phyloP scores from a whole-genome alignment of 2,113 vertebrate genomes.

The Pangasianodon gigas region DNA sequence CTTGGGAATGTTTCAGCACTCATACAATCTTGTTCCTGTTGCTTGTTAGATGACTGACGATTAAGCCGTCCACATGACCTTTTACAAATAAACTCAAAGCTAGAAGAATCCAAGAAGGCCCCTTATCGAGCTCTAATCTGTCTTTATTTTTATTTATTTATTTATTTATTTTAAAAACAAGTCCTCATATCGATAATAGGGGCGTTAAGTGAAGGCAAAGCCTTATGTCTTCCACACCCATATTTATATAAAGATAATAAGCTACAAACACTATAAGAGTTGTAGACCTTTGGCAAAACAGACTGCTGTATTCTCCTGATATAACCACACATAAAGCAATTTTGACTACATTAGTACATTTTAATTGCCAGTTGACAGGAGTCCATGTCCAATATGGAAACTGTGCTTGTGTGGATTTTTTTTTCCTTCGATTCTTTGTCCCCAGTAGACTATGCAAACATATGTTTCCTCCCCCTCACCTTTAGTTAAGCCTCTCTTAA shows the following conservation, averaged over 20 bases:
- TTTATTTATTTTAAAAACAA: background rate
- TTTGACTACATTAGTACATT: constrained; percentile 43
- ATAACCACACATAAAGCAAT: constrained; percentile 48
- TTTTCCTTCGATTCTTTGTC: constrained; percentile 43
- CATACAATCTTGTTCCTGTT: constrained; percentile 30
- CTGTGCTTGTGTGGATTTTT: constrained; percentile 9
- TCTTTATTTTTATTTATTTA: background rate
- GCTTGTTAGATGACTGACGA: background rate
- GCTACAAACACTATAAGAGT: constrained; percentile 46
- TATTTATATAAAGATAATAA: constrained; percentile 40
- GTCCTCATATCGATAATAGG: constrained; percentile 6
- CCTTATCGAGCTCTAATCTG: constrained; percentile 24
- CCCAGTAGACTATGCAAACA: constrained; percentile 51
- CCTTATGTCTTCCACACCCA: constrained; percentile 12
- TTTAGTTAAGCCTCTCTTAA: constrained; percentile 59
- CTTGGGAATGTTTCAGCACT: background rate
- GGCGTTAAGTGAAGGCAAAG: constrained; percentile 40
- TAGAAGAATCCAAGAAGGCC: constrained; percentile 28
- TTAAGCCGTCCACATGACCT: constrained; percentile 10
- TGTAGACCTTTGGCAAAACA: constrained; percentile 48
- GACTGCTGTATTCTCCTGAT: constrained; percentile 37
- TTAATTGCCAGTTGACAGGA: constrained; percentile 51
- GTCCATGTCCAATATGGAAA: constrained; percentile 43
- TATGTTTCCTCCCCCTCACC: constrained; percentile 51
- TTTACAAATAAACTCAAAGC: constrained; percentile 30